Evolutionary conservation across 2,888 invertebrate species (phyloP), one percentile per base, ranked within the genome.

Genomic region (Laspeyria flexula): DNA sequence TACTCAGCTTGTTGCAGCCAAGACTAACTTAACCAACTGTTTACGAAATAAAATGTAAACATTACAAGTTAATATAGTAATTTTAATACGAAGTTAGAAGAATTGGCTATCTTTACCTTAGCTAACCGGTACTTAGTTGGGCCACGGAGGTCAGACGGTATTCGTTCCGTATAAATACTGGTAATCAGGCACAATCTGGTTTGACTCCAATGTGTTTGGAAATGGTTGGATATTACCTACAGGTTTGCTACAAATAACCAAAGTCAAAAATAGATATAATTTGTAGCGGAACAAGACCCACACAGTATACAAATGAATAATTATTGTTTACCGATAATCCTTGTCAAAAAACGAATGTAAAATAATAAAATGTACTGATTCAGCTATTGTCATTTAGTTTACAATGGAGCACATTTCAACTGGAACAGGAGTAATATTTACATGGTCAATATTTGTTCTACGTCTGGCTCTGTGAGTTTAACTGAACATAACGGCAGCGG

Each of bases 1-100:
- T 72, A 73, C 74, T 75, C 73, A 65, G 70, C 62, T 71, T 64
- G 68, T 70, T 42, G 51, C 55, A 35, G 41, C 37, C 51, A 46
- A 43, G 55, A 51, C 43, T 39, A 41, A 33, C 59, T 60, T 56
- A 57, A 54, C 60, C 60, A 55, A 58, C 58, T 51, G 60, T 63
- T 65, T 73, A 65, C 34, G 67, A 67, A 70, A 67, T 55, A 55
- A 61, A 18, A 40, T 43, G 37, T 39, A 43, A 55, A 51, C 13
- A 29, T 51, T 41, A 50, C 21, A 41, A 34, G 43, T 34, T 50
- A 50, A 51, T 41, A 41, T 42, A 42, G 39, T 29, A 27, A 50
- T 43, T 25, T 39, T 43, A 43, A 46, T 41, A 51, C 31, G 15
- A 42, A 45, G 34, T 45, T 42, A 25, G 45, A 46, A 42, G 45